These are phyloP conservation scores for Pyrocephalus nanus DNA, from an alignment of 2,797 vertebrate genomes.

Conservation along the genomic window DNA sequence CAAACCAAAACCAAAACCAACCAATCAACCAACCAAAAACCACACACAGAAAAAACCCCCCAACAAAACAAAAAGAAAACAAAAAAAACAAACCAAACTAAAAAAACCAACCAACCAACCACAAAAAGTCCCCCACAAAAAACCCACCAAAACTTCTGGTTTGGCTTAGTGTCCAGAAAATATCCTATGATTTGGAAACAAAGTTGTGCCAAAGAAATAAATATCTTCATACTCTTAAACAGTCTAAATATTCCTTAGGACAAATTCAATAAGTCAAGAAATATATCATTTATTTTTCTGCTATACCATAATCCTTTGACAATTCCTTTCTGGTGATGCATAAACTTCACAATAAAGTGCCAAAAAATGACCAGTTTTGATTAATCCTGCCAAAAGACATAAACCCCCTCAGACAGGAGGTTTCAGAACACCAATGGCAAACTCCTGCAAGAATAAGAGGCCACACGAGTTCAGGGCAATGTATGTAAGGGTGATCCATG, in stretches of 20 bases:
- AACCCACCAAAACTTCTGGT: background rate
- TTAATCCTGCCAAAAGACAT: background rate
- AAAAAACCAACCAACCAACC: no score
- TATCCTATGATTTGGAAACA: background rate
- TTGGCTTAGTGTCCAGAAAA: background rate
- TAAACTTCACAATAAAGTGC: conserved; percentile 34
- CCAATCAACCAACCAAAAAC: no score
- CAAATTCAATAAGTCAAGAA: conserved; percentile 50
- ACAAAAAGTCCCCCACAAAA: no score
- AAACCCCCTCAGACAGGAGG: fast-evolving
- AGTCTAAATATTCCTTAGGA: conserved; percentile 23
- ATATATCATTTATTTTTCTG: conserved; percentile 54
- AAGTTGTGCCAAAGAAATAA: conserved; percentile 30
- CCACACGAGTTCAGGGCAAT: background rate
- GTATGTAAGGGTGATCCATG: fast-evolving
- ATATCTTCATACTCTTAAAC: conserved; percentile 13
- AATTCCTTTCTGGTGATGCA: conserved; percentile 38
- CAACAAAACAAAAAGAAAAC: no score
- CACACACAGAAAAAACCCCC: no score
- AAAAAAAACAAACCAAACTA: background rate
- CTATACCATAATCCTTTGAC: conserved; percentile 54
- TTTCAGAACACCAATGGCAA: background rate
- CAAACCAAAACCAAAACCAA: background rate
- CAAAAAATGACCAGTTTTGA: conserved; percentile 40
- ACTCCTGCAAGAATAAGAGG: background rate